phyloP scores from a whole-genome alignment of 2,888 invertebrate species.

The Patella caerulea region DNA sequence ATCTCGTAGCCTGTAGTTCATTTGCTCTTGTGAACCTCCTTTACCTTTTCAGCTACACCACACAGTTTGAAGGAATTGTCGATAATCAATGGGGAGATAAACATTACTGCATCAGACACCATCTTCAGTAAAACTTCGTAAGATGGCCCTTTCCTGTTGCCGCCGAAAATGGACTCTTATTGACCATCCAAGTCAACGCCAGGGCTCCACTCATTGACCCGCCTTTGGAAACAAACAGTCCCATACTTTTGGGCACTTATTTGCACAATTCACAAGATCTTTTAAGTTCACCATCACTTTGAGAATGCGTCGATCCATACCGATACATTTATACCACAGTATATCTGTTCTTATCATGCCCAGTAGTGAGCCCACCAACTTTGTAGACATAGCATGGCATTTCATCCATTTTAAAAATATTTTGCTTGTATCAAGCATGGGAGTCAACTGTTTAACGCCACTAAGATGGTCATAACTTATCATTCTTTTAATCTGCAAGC shows the following conservation, averaged over 20 bases:
- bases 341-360: slow-evolving; percentile 8
- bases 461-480: slow-evolving; percentile 13
- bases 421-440: not conserved
- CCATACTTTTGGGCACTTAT: not conserved
- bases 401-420: not conserved
- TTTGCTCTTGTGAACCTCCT: slow-evolving; percentile 12
- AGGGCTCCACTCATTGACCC: not conserved
- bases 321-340: slow-evolving; percentile 3
- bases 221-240: slow-evolving; percentile 15
- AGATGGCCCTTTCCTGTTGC: not conserved
- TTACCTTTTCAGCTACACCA: slow-evolving; percentile 9
- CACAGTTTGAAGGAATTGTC: slow-evolving; percentile 15
- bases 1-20: slow-evolving; percentile 14
- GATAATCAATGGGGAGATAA: slow-evolving; percentile 6
- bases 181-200: slow-evolving; percentile 9
- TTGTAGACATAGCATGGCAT: not conserved
- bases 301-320: slow-evolving; percentile 10
- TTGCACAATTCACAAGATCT: not conserved
- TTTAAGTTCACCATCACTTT: slow-evolving; percentile 7
- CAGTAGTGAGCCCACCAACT: slow-evolving; percentile 2
- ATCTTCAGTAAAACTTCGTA: not conserved
- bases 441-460: slow-evolving; percentile 2
- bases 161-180: not conserved
- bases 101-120: not conserved
- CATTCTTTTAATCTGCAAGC: not conserved